Base-by-base conservation (phyloP, 1,140 invertebrate species). In the Rhopalosiphum padi region DNA sequence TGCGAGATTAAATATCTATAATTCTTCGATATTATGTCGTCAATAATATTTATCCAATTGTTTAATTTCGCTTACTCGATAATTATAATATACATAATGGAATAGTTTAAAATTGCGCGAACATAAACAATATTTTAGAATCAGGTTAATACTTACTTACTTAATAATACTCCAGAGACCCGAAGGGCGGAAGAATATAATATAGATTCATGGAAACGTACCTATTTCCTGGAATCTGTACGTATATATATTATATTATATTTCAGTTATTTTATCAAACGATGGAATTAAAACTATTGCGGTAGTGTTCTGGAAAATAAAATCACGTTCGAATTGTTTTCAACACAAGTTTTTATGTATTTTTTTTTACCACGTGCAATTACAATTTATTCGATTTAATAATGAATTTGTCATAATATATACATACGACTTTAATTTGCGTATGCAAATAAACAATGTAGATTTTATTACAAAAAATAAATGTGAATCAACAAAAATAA, bases 341-440 rank as follows among this genome's bases (percentile, higher is more conserved):
- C 15, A 77, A 77, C 60, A n/a, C 30, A n/a, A 77, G 60, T 77
- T 35, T 35, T 15, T n/a, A 68, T n/a, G 30, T n/a, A n/a, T 23
- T 18, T 77, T 77, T 68, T 77, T 77, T 77, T 77, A 77, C 30
- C 30, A 6, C n/a, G 15, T 77, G 60, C 60, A 77, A 77, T 77
- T 77, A 77, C 60, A 77, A 77, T 77, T 77, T n/a, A 77, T 77
- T n/a, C 60, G n/a, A 77, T 77, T 77, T 77, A n/a, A 77, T 77
- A 77, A 77, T 77, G 60, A 77, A 77, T 77, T 77, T 77, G 60
- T 77, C 30, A 77, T 77, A n/a, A 77, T 68, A n/a, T 68, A 60
- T 68, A 77, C n/a, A 77, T 77, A 77, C 60, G 30, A 77, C 30
- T 77, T 77, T 77, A 77, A 77, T 77, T 77, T 77, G 5, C 60